Conservation (phyloP, 2,113 vertebrate genomes). For the Anoplopoma fimbria region DNA sequence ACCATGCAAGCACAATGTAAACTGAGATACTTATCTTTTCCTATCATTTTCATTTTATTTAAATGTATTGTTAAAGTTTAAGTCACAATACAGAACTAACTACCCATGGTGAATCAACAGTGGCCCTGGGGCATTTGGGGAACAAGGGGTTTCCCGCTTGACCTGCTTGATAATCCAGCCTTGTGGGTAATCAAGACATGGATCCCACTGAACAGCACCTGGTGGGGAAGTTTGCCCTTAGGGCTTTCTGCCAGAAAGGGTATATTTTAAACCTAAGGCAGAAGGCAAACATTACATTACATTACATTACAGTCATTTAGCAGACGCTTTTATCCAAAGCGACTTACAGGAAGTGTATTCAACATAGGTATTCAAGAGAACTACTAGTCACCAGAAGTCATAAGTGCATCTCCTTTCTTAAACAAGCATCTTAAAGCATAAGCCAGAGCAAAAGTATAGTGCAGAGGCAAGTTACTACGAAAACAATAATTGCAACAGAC, state of each 20-base stretch:
- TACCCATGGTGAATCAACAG: background rate
- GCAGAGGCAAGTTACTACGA: no score
- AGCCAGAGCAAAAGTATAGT: no score
- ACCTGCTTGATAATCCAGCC: background rate
- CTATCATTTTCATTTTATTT: background rate
- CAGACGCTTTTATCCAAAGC: no score
- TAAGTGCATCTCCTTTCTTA: no score
- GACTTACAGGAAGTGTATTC: no score
- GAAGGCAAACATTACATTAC: background rate
- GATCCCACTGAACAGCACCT: background rate
- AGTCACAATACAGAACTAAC: background rate
- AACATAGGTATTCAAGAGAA: no score
- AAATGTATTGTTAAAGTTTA: background rate
- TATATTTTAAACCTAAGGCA: background rate
- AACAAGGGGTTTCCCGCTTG: no score
- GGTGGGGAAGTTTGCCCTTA: background rate
- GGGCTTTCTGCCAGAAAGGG: background rate
- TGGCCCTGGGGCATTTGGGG: background rate
- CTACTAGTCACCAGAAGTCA: no score
- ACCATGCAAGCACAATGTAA: background rate
- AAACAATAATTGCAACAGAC: no score
- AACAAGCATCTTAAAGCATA: no score
- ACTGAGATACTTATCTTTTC: background rate
- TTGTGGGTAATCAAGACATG: background rate
- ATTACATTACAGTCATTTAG: no score